Percentiles rank a stretch among this genome's conserved stretches.
phyloP scores from a whole-genome alignment of 2,888 invertebrate species.

The Cantharis nigra region DNA sequence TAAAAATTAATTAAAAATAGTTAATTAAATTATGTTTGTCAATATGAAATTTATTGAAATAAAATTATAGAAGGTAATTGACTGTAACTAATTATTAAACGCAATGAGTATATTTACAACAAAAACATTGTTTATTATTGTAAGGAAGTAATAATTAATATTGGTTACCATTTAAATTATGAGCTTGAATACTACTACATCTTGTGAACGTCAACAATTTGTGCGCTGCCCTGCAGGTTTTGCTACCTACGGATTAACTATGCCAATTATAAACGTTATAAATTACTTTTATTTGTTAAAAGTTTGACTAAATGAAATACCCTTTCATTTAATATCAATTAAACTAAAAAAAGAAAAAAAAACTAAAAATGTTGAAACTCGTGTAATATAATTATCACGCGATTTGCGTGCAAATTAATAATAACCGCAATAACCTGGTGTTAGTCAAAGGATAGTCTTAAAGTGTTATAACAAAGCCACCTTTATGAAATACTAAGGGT shows the following conservation, averaged over 20 bases:
- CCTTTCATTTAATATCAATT: background rate
- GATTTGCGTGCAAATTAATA: background rate
- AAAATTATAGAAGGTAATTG: background rate
- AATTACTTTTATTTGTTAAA: background rate
- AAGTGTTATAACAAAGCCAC: background rate
- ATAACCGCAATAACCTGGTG: background rate
- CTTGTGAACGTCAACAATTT: background rate
- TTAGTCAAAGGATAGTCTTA: background rate
- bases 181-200: background rate
- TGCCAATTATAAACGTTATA: conserved; percentile 2
- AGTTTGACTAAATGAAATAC: background rate
- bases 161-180: conserved; percentile 7
- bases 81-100: conserved; percentile 1
- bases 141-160: conserved; percentile 14
- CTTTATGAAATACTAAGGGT: conserved; percentile 18
- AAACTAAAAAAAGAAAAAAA: background rate
- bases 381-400: background rate
- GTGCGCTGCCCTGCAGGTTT: background rate
- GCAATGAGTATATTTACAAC: conserved; percentile 1
- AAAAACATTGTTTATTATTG: conserved; percentile 3
- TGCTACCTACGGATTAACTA: conserved; percentile 4
- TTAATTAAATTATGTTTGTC: background rate
- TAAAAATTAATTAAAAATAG: background rate
- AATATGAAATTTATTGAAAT: background rate
- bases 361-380: background rate